Base-by-base conservation (phyloP, 1,140 invertebrate genomes). In the Cydia strobilella region DNA sequence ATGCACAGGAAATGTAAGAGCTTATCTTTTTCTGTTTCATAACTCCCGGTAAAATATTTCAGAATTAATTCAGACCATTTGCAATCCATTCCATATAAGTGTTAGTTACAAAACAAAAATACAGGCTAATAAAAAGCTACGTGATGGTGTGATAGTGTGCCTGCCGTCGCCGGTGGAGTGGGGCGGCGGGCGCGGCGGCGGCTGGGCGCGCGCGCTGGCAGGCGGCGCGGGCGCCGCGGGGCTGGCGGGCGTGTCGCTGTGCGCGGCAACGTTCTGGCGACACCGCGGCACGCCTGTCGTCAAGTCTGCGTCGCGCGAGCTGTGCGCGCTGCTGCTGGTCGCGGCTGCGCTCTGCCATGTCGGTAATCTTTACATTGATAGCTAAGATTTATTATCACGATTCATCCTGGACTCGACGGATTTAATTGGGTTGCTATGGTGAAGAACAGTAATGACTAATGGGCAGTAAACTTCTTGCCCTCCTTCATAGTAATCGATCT, bases 281-380 rank as follows among this genome's bases (percentile, higher is more conserved):
- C 94, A 97, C 84, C 95, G 96, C 73, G 94, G 96, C 77, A 98
- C 97, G 0, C 97, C 97, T 4, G 94, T 98, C 15, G 96, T 98
- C 1, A 95, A 96, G 86, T 97, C 97, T 1, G 97, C 96, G 0
- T 96, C 96, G 2, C 88, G 97, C 72, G 97, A 98, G 83, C 91
- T 98, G 0, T 97, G 96, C 83, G 97, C 97, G 84, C 95, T 95
- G 63, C 95, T 97, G 63, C 89, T 97, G 89, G 90, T 94, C 93
- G 93, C 93, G 0, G 94, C 94, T 80, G 84, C 90, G 3, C 77
- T 94, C 5, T 93, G 94, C 45, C 93, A 94, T 76, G 89, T 82
- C 15, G 59, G 23, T 25, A 18, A 48, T 39, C 7, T 39, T 39
- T 39, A 31, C 31, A 31, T 31, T 31, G 31, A 31, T 31, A 31